phyloP scores from a whole-genome alignment of 92 coral and sea anemone species.

The Umimayanthus chanpuru region DNA sequence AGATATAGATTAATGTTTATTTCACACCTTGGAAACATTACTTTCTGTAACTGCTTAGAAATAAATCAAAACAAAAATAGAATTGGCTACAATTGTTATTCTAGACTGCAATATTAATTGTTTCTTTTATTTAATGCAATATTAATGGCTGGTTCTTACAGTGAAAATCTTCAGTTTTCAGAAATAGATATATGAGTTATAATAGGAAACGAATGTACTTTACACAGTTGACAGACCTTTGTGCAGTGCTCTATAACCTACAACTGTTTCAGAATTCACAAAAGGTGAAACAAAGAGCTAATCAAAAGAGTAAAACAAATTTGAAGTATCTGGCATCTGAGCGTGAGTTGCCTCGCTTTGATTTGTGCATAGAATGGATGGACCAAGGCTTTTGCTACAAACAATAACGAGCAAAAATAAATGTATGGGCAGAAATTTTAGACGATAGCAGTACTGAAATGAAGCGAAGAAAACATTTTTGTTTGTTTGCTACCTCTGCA shows the following conservation, averaged over 20 bases:
- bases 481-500: not conserved
- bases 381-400: not conserved
- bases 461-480: not conserved
- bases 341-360: not conserved
- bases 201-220: not conserved
- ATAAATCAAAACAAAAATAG: not conserved
- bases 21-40: too few species aligned
- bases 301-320: too few species aligned
- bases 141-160: not conserved
- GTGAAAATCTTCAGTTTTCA: not conserved
- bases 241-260: not conserved
- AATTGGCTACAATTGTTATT: not conserved
- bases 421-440: too few species aligned
- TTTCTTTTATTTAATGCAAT: too few species aligned
- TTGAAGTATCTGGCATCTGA: not conserved
- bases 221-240: too few species aligned
- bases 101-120: too few species aligned
- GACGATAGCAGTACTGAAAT: not conserved
- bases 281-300: not conserved
- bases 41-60: not conserved
- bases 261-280: not conserved
- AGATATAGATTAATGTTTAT: not conserved
- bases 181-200: too few species aligned
- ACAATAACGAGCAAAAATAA: not conserved
- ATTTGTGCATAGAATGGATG: too few species aligned